Evolutionary conservation across 64 coral and sea anemone species (phyloP).

Genomic region (Cladopsammia gracilis): DNA sequence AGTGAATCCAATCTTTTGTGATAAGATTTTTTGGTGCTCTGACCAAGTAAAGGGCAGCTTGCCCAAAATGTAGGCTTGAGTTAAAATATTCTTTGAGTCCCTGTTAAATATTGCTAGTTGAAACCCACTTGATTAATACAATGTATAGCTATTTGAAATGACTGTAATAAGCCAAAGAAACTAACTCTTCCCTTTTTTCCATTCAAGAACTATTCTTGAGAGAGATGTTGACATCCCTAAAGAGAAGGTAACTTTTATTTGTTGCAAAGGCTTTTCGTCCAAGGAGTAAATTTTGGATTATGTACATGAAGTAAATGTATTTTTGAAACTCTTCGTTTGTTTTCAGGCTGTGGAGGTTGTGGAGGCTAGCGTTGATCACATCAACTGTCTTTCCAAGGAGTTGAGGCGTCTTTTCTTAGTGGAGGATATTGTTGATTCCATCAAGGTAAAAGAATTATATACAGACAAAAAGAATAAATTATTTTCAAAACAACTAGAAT

Average conservation of each 20-base stretch:
- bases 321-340: neutral
- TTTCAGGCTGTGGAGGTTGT: conserved; percentile 84
- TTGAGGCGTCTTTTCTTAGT: conserved; percentile 96
- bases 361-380: conserved; percentile 59
- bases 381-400: conserved; percentile 78
- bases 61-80: too few species aligned
- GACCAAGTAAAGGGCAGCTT: too few species aligned
- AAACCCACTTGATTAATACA: too few species aligned
- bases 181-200: neutral
- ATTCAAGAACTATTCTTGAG: conserved; percentile 81
- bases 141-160: too few species aligned
- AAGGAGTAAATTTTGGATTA: neutral
- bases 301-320: neutral
- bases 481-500: too few species aligned
- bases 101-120: too few species aligned
- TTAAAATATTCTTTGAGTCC: too few species aligned
- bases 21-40: too few species aligned
- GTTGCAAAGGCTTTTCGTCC: neutral
- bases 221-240: conserved; percentile 92
- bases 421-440: conserved; percentile 97
- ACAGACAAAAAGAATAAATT: too few species aligned
- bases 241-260: conserved; percentile 84
- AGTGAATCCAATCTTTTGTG: too few species aligned
- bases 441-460: conserved; percentile 67
- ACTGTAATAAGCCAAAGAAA: neutral